Conservation (phyloP, 2,797 vertebrate species). For the Sebastes taczanowskii region DNA sequence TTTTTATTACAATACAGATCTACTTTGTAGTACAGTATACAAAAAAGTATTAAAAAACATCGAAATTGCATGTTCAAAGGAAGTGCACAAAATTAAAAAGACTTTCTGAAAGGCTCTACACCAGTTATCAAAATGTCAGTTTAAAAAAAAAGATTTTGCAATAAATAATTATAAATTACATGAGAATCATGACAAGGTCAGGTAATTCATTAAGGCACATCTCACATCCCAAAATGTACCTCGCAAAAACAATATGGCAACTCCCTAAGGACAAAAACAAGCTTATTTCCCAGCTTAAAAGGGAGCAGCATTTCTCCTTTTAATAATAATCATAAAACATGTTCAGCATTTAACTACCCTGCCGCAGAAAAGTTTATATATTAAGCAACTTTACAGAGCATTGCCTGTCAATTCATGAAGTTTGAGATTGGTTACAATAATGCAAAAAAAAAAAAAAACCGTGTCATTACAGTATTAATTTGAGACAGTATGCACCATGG, state of each 20-base stretch:
- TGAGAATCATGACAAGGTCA: constrained; percentile 73
- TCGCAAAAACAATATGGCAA: constrained; percentile 75
- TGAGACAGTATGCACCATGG: constrained; percentile 53
- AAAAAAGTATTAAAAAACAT: constrained; percentile 73
- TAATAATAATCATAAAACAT: constrained; percentile 66
- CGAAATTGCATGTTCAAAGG: constrained; percentile 78
- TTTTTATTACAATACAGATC: constrained; percentile 79
- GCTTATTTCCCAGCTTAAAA: constrained; percentile 72
- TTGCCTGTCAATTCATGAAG: constrained; percentile 57
- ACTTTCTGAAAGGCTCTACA: constrained; percentile 66
- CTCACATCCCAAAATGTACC: constrained; percentile 78
- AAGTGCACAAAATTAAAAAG: constrained; percentile 82
- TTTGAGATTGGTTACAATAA: constrained; percentile 44
- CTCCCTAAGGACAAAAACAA: constrained; percentile 72
- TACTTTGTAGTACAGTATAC: constrained; percentile 79
- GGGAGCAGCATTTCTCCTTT: constrained; percentile 71
- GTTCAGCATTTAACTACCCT: constrained; percentile 77
- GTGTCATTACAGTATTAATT: constrained; percentile 44
- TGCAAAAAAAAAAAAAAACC: constrained; percentile 37
- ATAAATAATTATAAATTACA: constrained; percentile 89
- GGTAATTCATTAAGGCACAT: constrained; percentile 81
- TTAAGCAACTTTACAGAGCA: constrained; percentile 62
- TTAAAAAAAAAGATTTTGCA: constrained; percentile 75
- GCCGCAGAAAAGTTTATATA: constrained; percentile 71
- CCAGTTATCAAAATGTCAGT: constrained; percentile 78